Conservation (phyloP, 2,113 vertebrate species). For the Xiphophorus couchianus region DNA sequence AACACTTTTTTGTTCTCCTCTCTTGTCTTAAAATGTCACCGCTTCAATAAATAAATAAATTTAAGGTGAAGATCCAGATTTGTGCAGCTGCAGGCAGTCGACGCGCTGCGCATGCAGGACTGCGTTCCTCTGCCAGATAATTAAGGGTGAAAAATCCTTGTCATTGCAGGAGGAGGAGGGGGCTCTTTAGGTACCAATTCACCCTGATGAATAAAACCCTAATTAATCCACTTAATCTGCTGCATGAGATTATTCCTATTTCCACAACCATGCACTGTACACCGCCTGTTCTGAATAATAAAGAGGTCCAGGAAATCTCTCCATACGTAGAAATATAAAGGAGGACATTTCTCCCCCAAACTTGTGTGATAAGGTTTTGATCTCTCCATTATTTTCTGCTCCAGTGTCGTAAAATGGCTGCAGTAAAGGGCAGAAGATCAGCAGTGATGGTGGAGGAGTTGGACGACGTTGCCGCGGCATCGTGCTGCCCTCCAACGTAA, state of each 20-base stretch:
- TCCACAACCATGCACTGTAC: constrained; percentile 60
- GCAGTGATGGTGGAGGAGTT: constrained; percentile 50
- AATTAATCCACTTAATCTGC: constrained; percentile 84
- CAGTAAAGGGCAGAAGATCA: constrained; percentile 59
- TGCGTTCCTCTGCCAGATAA: constrained; percentile 64
- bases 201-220: constrained; percentile 78
- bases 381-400: constrained; percentile 57
- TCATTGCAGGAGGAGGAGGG: constrained; percentile 63
- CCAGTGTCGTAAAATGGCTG: constrained; percentile 23
- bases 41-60: constrained; percentile 24
- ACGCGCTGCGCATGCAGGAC: constrained; percentile 38
- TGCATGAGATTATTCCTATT: constrained; percentile 75
- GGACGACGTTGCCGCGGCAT: constrained; percentile 61
- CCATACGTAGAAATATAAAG: not conserved
- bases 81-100: constrained; percentile 30
- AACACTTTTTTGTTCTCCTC: not conserved
- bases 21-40: not conserved
- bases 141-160: constrained; percentile 75
- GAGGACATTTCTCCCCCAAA: constrained; percentile 46
- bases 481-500: constrained; percentile 73
- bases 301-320: constrained; percentile 41
- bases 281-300: constrained; percentile 68
- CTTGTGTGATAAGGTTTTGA: constrained; percentile 63
- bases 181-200: constrained; percentile 79
- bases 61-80: constrained; percentile 29